Conservation (phyloP, 1,140 invertebrate species). For the Danaus plexippus region DNA sequence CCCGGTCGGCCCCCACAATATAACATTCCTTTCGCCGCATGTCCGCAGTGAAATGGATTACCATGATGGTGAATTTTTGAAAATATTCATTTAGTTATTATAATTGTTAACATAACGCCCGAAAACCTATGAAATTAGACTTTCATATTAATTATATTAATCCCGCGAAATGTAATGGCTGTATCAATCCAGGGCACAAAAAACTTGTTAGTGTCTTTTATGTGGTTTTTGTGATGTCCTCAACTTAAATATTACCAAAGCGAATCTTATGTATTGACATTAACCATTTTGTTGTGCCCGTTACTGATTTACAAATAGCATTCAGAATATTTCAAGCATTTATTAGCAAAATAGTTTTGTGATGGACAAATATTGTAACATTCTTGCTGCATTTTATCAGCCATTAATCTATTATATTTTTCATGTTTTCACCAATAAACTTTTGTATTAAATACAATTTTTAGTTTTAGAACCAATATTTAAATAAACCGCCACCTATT, state of each 20-base stretch:
- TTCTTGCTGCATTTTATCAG: conserved; percentile 72
- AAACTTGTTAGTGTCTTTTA: conserved; percentile 69
- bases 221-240: conserved; percentile 63
- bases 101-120: conserved; percentile 58
- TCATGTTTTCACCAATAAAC: conserved; percentile 73
- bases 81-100: conserved; percentile 56
- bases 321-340: conserved; percentile 69
- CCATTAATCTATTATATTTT: conserved; percentile 72
- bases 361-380: conserved; percentile 71
- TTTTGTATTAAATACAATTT: conserved; percentile 73
- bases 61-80: conserved; percentile 64
- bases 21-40: conserved; percentile 69
- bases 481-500: conserved; percentile 69
- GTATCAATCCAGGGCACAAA: conserved; percentile 66
- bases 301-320: conserved; percentile 56
- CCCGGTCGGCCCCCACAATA: conserved; percentile 59
- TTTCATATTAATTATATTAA: conserved; percentile 45
- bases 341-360: conserved; percentile 69
- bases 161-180: conserved; percentile 62
- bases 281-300: conserved; percentile 70
- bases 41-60: conserved; percentile 66
- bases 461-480: conserved; percentile 71
- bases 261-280: conserved; percentile 53
- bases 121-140: conserved; percentile 49
- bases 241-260: conserved; percentile 58